These are phyloP conservation scores for Malurus splendens DNA, from an alignment of 2,797 vertebrate species.

Conservation along the genomic window DNA sequence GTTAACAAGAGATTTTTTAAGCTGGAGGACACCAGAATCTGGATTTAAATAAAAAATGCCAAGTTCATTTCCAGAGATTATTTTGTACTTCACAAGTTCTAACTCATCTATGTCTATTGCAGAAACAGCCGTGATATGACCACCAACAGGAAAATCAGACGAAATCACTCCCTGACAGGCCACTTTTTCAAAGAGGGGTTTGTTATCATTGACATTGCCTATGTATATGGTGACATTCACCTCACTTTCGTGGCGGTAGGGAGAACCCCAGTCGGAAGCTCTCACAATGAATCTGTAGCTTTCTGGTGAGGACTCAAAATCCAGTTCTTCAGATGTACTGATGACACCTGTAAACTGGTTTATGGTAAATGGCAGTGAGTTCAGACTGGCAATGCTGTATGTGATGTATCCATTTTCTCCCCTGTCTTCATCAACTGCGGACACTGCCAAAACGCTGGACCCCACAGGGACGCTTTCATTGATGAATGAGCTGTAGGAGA, in stretches of 20 bases:
- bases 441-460: conserved; percentile 79
- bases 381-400: conserved; percentile 89
- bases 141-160: conserved; percentile 84
- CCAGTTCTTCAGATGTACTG: conserved; percentile 85
- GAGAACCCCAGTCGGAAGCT: conserved; percentile 97
- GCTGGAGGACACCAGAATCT: conserved; percentile 89
- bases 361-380: conserved; percentile 85
- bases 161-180: conserved; percentile 90
- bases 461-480: conserved; percentile 89
- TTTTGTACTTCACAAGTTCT: conserved; percentile 94
- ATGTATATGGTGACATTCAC: conserved; percentile 91
- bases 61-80: conserved; percentile 90
- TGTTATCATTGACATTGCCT: conserved; percentile 93
- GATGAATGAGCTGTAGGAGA: conserved; percentile 82
- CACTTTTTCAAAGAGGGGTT: conserved; percentile 92
- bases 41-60: conserved; percentile 92
- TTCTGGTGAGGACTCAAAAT: conserved; percentile 92
- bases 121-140: conserved; percentile 91
- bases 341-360: conserved; percentile 94
- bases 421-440: conserved; percentile 85
- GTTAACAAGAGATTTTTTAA: conserved; percentile 81
- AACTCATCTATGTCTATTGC: conserved; percentile 95
- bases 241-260: conserved; percentile 92
- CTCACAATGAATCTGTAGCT: conserved; percentile 88
- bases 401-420: conserved; percentile 98